phyloP scores from a whole-genome alignment of 2,797 vertebrate species.

The Sebastes diaconus region DNA sequence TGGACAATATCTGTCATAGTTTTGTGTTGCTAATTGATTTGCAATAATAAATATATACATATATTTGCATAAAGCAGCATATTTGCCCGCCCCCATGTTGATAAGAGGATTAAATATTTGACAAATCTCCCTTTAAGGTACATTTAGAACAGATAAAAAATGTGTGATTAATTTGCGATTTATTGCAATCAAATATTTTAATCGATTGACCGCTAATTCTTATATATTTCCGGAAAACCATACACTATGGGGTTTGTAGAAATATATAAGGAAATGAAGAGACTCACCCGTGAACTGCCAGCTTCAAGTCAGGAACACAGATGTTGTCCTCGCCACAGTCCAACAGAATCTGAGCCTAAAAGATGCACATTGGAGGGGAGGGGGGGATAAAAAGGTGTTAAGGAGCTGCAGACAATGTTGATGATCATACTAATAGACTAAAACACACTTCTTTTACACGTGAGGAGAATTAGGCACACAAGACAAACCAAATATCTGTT shows the following conservation, averaged over 20 bases:
- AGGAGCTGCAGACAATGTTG: background rate
- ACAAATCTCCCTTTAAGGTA: no score
- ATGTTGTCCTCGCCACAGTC: slow-evolving; percentile 96
- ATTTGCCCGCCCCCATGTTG: no score
- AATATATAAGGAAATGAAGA: slow-evolving; percentile 31
- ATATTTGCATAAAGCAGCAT: no score
- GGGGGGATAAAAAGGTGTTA: slow-evolving; percentile 17
- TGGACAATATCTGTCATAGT: no score
- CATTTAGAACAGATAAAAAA: no score
- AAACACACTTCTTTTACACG: slow-evolving; percentile 8
- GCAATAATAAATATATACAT: no score
- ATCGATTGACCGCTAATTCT: background rate
- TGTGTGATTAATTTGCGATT: no score
- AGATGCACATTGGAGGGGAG: slow-evolving; percentile 16
- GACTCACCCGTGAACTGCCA: slow-evolving; percentile 88
- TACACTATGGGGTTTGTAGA: background rate
- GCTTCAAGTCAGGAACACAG: slow-evolving; percentile 93
- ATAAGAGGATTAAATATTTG: no score
- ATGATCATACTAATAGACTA: background rate
- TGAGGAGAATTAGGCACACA: slow-evolving; percentile 19
- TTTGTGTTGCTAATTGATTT: no score
- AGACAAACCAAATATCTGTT: slow-evolving; percentile 42
- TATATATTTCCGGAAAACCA: slow-evolving; percentile 25
- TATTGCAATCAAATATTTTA: no score
- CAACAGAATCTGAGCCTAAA: slow-evolving; percentile 90